phyloP scores from a whole-genome alignment of 2,113 vertebrate species.

The Paedocypris sp. region DNA sequence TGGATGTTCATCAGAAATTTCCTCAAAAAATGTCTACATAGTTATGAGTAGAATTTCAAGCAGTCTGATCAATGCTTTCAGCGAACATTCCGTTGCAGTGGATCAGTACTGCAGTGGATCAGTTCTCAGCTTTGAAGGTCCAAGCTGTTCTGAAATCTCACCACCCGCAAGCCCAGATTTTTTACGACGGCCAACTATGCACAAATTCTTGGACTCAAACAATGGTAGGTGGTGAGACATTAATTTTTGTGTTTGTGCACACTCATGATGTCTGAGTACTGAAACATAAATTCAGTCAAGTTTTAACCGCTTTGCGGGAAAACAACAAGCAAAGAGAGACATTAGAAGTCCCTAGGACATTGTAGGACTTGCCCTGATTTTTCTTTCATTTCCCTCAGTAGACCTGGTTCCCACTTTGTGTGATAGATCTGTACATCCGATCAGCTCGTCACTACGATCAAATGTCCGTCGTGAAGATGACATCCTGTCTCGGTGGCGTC shows the following conservation, averaged over 20 bases:
- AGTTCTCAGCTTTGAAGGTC: constrained; percentile 57
- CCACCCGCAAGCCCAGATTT: constrained; percentile 45
- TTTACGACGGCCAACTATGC: constrained; percentile 32
- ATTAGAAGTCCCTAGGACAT: too few relatives aligned
- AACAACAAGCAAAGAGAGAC: too few relatives aligned
- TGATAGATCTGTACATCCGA: constrained; percentile 5
- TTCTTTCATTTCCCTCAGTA: neutral
- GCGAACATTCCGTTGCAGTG: constrained; percentile 50
- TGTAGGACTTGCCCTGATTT: neutral
- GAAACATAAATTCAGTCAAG: too few relatives aligned
- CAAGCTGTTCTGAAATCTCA: constrained; percentile 51
- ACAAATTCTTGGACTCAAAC: constrained; percentile 31
- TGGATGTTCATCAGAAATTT: too few relatives aligned
- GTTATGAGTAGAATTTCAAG: too few relatives aligned
- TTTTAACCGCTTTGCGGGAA: too few relatives aligned
- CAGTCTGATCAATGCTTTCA: constrained; percentile 34
- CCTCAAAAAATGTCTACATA: too few relatives aligned
- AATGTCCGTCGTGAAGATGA: constrained; percentile 63
- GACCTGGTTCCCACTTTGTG: constrained; percentile 5
- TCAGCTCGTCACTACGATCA: neutral
- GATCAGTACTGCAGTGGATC: constrained; percentile 51
- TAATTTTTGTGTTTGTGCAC: too few relatives aligned
- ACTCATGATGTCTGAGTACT: too few relatives aligned
- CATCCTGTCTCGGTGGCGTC: constrained; percentile 82
- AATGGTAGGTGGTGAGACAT: constrained; percentile 36